These are phyloP conservation scores for Euzophera pinguis DNA, from an alignment of 2,888 invertebrate species.

Conservation along the genomic window DNA sequence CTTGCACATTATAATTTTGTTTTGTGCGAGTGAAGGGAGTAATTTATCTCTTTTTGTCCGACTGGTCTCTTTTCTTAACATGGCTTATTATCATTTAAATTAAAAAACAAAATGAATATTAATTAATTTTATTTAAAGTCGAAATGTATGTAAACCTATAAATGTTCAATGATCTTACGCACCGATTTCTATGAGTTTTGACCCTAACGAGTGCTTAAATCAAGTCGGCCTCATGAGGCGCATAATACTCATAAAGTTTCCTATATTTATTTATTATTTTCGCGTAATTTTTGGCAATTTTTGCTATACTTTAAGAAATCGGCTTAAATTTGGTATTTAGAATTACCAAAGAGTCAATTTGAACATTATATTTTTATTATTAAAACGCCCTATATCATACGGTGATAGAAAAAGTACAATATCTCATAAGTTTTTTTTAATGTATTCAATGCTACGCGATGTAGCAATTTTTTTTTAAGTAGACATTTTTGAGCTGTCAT, in stretches of 20 bases:
- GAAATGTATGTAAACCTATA: no score
- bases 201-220: neutral
- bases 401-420: slow-evolving; percentile 62
- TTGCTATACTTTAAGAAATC: slow-evolving; percentile 29
- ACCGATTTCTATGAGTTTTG: neutral
- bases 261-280: slow-evolving; percentile 42
- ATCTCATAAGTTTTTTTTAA: slow-evolving; percentile 46
- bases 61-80: no score
- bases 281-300: slow-evolving; percentile 25
- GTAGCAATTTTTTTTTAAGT: slow-evolving; percentile 40
- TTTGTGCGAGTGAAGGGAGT: no score
- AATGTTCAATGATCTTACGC: neutral
- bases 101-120: no score
- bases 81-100: no score
- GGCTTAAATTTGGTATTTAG: slow-evolving; percentile 35
- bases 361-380: slow-evolving; percentile 30
- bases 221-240: slow-evolving; percentile 19
- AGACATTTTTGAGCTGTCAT: slow-evolving; percentile 32
- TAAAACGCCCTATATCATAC: slow-evolving; percentile 15
- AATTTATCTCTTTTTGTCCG: no score
- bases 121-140: no score
- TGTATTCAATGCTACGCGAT: slow-evolving; percentile 28
- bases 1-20: no score
- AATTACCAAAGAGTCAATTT: slow-evolving; percentile 46
- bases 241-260: slow-evolving; percentile 56